Percentiles rank a stretch among this genome's conserved stretches.
phyloP scores from a whole-genome alignment of 2,888 invertebrate species.

The Spodoptera littoralis region DNA sequence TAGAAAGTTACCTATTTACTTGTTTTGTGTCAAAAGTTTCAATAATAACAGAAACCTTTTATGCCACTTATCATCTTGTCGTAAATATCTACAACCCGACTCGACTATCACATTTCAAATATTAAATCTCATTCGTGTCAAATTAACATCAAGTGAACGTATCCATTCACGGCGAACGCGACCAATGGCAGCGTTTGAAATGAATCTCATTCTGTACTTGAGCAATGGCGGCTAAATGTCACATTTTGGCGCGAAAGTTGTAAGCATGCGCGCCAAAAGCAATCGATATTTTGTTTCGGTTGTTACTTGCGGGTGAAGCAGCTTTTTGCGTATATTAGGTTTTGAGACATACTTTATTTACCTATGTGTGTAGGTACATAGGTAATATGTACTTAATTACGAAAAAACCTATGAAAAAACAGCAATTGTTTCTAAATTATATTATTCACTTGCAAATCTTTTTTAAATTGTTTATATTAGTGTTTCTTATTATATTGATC shows the following conservation, averaged over 20 bases:
- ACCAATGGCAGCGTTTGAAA: slow-evolving; percentile 41
- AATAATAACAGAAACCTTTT: no score
- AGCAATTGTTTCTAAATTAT: no score
- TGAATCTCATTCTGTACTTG: slow-evolving; percentile 16
- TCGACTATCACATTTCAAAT: slow-evolving; percentile 32
- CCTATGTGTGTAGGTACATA: background rate
- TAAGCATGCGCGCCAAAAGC: slow-evolving; percentile 71
- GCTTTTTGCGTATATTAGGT: slow-evolving; percentile 57
- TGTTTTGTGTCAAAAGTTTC: no score
- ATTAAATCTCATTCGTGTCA: slow-evolving; percentile 54
- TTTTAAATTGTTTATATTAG: no score
- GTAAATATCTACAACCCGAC: no score
- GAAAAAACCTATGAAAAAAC: background rate
- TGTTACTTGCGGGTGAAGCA: slow-evolving; percentile 60
- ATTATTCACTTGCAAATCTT: no score
- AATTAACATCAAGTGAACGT: slow-evolving; percentile 59
- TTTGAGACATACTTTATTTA: no score
- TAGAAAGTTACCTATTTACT: no score
- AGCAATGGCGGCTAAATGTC: slow-evolving; percentile 62
- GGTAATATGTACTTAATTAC: background rate
- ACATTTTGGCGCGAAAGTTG: slow-evolving; percentile 80
- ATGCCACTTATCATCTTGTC: no score
- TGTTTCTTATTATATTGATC: no score
- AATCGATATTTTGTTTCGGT: slow-evolving; percentile 77
- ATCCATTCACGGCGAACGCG: slow-evolving; percentile 55